These are phyloP conservation scores for Colostygia pectinataria DNA, from an alignment of 2,888 invertebrate species.

Conservation along the genomic window DNA sequence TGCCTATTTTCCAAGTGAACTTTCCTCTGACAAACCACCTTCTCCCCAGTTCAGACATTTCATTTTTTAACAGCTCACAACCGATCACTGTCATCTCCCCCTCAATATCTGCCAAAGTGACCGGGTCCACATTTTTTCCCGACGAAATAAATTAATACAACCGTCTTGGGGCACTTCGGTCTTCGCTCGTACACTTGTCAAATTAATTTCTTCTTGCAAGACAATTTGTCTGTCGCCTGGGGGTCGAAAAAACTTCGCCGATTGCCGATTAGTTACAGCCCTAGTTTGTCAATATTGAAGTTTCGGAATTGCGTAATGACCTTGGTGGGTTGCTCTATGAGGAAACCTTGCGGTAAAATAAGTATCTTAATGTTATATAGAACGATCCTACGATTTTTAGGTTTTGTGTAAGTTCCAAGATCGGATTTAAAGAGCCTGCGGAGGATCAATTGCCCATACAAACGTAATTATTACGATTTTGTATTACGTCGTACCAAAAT, in stretches of 20 bases:
- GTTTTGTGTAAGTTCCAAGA: too few relatives aligned
- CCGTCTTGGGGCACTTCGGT: conserved; percentile 64
- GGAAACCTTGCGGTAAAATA: conserved; percentile 10
- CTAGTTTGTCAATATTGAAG: conserved; percentile 32
- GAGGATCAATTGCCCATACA: too few relatives aligned
- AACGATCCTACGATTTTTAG: too few relatives aligned
- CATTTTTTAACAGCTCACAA: conserved; percentile 33
- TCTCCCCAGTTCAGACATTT: conserved; percentile 31
- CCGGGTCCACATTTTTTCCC: conserved; percentile 73
- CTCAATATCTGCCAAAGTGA: conserved; percentile 42
- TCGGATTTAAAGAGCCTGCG: too few relatives aligned
- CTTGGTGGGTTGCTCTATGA: not conserved
- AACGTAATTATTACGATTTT: too few relatives aligned
- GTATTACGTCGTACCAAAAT: too few relatives aligned
- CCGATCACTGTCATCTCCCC: conserved; percentile 37
- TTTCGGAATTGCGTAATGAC: conserved; percentile 18
- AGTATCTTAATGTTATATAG: too few relatives aligned
- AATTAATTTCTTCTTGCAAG: conserved; percentile 81
- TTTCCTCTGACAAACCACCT: conserved; percentile 31
- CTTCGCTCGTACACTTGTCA: conserved; percentile 68
- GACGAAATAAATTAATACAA: conserved; percentile 80
- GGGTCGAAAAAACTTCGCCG: conserved; percentile 71
- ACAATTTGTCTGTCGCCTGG: conserved; percentile 76
- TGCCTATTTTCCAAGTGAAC: conserved; percentile 24
- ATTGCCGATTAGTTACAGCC: conserved; percentile 68